Evolutionary conservation across 2,888 invertebrate species (phyloP), one percentile per base, ranked within the genome.

Genomic region (Microctonus hyperodae): DNA sequence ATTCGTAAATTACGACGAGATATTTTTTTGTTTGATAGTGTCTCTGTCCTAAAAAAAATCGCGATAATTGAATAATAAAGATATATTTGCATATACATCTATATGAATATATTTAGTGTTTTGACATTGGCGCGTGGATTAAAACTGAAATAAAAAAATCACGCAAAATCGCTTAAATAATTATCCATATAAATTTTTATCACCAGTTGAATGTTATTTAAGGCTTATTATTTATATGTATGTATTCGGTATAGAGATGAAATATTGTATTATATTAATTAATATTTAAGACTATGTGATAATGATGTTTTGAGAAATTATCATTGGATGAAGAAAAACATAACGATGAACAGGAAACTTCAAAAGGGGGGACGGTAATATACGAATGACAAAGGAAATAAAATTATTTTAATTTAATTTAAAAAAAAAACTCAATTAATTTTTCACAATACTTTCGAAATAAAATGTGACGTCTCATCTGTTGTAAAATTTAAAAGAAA

Each of bases 1-100:
- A 66, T 65, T 70, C 67, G 69, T 69, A 61, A 72, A 72, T 72
- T 69, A 70, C 72, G 68, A 73, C 69, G 7, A 76, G 70, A 73
- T 70, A 76, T 67, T 50, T 10, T 11, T 60, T 60, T 53, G 57
- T 11, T 28, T 44, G 56, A 56, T 64, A 48, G 60, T 31, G 10
- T 64, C 55, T 23, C 63, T 60, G 25, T 57, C 33, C 62, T n/a
- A 37, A 28, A 51, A 50, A 66, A 58, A 23, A 56, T 48, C 68
- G 68, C 68, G 68, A 66, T 68, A 62, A 62, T 51, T n/a, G 40
- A 48, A 57, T 50, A 10, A 53, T 56, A 25, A 33, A 22, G 11
- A 31, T 51, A 51, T n/a, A 23, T 25, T n/a, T n/a, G 13, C 5
- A 48, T 20, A 20, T 20, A 48, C n/a, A 23, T 50, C 11, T 50